A percentile compares a stretch with the other conserved stretches of the same genome.
Evolutionary conservation across 2,113 vertebrate genomes (phyloP).

Genomic region (Micronisus gabar): DNA sequence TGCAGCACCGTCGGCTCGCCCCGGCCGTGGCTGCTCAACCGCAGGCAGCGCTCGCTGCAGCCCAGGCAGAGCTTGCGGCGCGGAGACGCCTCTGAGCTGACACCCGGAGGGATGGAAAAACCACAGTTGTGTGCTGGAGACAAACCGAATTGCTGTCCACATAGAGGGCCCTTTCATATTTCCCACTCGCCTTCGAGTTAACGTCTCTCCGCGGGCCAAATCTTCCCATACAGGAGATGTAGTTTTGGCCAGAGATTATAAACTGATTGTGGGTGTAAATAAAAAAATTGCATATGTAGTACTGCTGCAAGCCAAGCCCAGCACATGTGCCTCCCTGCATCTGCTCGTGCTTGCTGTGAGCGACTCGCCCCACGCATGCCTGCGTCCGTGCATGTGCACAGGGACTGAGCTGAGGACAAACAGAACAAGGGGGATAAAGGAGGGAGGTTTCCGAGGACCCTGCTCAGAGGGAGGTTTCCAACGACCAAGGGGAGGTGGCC

Average conservation of each 20-base stretch:
- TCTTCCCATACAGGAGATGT: neutral
- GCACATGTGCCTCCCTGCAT: neutral
- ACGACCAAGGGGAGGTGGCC: neutral
- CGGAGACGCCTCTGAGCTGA: fast-evolving
- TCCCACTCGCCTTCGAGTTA: neutral
- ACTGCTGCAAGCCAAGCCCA: neutral
- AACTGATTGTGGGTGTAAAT: conserved; percentile 3
- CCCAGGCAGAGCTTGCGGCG: neutral
- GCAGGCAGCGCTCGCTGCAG: neutral
- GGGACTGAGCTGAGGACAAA: neutral
- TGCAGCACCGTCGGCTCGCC: fast-evolving
- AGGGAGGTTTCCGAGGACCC: neutral
- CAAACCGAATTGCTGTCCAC: neutral
- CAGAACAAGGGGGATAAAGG: neutral
- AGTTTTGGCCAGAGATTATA: conserved; percentile 6
- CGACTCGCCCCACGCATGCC: neutral
- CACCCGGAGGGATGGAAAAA: neutral
- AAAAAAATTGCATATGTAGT: neutral
- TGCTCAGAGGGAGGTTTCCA: neutral
- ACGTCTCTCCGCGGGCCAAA: neutral
- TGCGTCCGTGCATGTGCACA: fast-evolving
- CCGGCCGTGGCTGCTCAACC: neutral
- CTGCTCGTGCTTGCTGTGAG: neutral
- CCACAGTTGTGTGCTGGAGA: neutral
- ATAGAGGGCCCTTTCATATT: neutral